Evolutionary conservation across 2,888 invertebrate species (phyloP), one percentile per base, ranked within the genome.

Genomic region (Exephanes ischioxanthus): DNA sequence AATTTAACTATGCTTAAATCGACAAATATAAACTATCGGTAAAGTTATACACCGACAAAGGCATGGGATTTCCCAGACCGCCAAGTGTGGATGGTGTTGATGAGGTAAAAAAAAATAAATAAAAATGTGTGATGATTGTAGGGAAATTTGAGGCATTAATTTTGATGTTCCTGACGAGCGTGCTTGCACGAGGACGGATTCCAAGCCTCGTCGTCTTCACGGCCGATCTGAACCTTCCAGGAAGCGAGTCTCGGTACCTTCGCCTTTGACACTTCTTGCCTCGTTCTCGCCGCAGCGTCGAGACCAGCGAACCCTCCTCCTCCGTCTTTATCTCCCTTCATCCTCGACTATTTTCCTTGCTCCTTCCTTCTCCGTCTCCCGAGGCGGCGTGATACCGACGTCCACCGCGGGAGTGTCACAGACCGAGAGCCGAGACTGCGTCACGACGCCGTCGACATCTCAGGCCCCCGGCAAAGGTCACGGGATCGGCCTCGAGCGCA

Each of bases 161-260:
- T 76, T 3, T 41, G 22, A 48, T n/a, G n/a, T 81, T 53, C 41
- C 61, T 79, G 68, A 75, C 73, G 79, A 75, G 77, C 45, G 66
- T 45, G 66, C 63, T 55, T 33, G 37, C 37, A 55, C 48, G 84
- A 55, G 26, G 37, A 77, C 63, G 71, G 70, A 82, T 77, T 48
- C 67, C 63, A 55, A 68, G 53, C 55, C n/a, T 75, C 63, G 66
- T 55, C 30, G 79, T 61, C 70, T 66, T 72, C 66, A 41, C 53
- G 81, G 70, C 81, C 63, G 75, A 81, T 85, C 81, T 82, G 78
- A 81, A 81, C 53, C 81, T 85, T 85, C 85, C 79, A 85, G 85
- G 85, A 85, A 85, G 75, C 77, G 78, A 81, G 78, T 81, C 81
- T 81, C 84, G 85, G 83, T 82, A 83, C 80, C 83, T 83, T 83